Base-by-base conservation (phyloP, 2,888 invertebrate species). In the Scaptomyza tumidula region DNA sequence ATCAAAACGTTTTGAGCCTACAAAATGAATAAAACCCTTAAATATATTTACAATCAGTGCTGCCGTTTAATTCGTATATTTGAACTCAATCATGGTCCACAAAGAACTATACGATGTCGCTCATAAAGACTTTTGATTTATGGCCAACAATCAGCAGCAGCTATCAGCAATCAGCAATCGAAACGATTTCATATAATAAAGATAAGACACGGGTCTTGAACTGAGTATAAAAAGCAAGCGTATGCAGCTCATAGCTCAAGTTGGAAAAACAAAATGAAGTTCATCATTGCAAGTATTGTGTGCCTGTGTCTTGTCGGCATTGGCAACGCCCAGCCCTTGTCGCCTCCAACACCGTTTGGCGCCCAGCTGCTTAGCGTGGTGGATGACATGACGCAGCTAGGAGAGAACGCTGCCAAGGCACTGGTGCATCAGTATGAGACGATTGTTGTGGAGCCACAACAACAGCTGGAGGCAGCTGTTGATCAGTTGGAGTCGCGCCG, bases 381-480 rank as follows among this genome's bases (percentile, higher is more conserved):
- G 27, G 72, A 72, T 1, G 86, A 86, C 13, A 58, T 82, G 55
- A 37, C 48, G 5, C 72, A 80, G 1, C 50, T 85, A 19, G 80
- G 76, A 10, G 70, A 75, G 19, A 64, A 78, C 19, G 74, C 89
- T 3, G 84, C 61, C 16, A 60, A 77, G 13, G 56, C 49, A 6
- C 31, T 90, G 58, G 53, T 67, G 1, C 78, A 83, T 13, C 88
- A 90, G 62, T 78, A 78, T 31, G 78, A 88, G 46, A 76, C 79
- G 37, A 83, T 87, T 31, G 71, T 89, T 7, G 13, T 80, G 7
- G 82, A 89, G 45, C 90, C 88, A 0, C 67, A 86, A 4, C 72
- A 81, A 0, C 75, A 88, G 44, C 71, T 90, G 55, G 88, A 89
- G 3, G 64, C 68, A 7, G 81, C 81, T 6, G 54, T 89, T 4